Evolutionary conservation across 2,113 vertebrate genomes (phyloP), one percentile per base, ranked within the genome.

Genomic region (Xiphias gladius): DNA sequence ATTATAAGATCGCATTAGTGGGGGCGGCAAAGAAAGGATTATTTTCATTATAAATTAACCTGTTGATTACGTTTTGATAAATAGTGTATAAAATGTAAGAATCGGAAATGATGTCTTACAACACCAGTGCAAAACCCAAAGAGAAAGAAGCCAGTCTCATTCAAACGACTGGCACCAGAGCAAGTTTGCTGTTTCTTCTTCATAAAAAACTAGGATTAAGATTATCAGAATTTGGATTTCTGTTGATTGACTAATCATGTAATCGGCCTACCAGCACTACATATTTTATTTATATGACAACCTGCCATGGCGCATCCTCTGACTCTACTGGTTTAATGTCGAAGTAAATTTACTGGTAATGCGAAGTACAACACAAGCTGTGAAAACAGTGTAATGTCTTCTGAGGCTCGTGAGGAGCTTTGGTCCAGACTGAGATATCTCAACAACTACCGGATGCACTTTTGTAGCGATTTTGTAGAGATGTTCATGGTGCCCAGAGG

Each of bases 31-130:
- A 10, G n/a, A 4, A 13, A 37, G n/a, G 7, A 35, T 62, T 39
- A 20, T 39, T 46, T 73, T 63, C 35, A 54, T 26, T 54, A 55
- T 67, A 1, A 11, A 24, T 81, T n/a, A 71, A 62, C 55, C 48
- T 17, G 41, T 9, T 62, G 61, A 12, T 52, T 48, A n/a, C 37
- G 19, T 55, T 73, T 20, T 9, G 30, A 30, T 10, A 22, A 11
- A 63, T 39, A 1, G 2, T 55, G 6, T 12, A 17, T 17, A 65
- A 26, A 57, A 58, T 30, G 8, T 50, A 50, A 50, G 20, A 50
- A 50, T 39, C 37, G 9, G 2, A 43, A 12, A 43, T 43, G 41
- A 43, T n/a, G 50, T 50, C 48, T 50, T 20, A 20, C 5, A 50
- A 50, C 48, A 50, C 12, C 26, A n/a, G 37, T 17, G 19, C 41